Evolutionary conservation across 2,797 vertebrate genomes (phyloP).

Genomic region (Cuculus canorus): DNA sequence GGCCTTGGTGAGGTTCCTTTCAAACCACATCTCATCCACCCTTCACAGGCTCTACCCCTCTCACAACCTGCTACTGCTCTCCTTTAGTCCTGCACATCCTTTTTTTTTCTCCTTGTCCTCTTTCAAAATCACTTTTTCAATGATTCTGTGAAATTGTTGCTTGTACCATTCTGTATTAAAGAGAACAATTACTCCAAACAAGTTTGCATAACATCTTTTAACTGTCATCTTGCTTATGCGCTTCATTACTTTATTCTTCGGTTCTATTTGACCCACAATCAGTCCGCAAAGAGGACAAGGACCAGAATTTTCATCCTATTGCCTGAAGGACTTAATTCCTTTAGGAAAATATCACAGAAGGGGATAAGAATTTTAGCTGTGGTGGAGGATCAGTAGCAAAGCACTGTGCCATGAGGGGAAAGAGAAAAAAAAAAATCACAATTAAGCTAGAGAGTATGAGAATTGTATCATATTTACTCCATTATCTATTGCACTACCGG

Average conservation of each 20-base stretch:
- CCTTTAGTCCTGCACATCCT: accelerated
- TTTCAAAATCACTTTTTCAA: not conserved
- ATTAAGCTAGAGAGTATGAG: not conserved
- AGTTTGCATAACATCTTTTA: not conserved
- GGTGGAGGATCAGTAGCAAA: not conserved
- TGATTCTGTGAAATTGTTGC: not conserved
- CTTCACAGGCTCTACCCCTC: not conserved
- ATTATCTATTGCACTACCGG: not conserved
- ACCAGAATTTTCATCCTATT: not conserved
- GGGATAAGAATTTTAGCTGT: not conserved
- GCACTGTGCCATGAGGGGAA: accelerated
- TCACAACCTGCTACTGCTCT: not conserved
- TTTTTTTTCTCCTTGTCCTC: not conserved
- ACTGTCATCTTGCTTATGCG: not conserved
- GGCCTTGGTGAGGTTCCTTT: not conserved
- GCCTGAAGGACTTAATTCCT: not conserved
- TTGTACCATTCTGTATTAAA: not conserved
- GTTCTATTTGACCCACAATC: not conserved
- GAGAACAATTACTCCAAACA: not conserved
- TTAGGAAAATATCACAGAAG: not conserved
- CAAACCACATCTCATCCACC: not conserved
- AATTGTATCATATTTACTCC: not conserved
- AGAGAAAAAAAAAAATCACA: not conserved
- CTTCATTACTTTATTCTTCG: not conserved
- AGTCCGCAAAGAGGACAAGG: not conserved